Conservation (phyloP, 1,140 invertebrate species). For the Drosophila kurseongensis region DNA sequence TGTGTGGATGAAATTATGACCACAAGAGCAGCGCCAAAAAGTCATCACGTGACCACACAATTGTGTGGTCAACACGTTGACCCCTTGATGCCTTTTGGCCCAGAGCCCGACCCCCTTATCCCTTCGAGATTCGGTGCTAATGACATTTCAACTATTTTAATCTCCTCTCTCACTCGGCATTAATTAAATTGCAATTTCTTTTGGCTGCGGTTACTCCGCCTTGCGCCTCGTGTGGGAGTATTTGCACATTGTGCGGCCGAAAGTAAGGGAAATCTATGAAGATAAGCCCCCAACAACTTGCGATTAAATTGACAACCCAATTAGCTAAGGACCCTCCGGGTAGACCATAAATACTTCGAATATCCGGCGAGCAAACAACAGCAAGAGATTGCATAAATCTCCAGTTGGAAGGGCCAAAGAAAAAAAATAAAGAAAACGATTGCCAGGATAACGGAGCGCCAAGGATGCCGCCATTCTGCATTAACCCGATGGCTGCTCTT, state of each 20-base stretch:
- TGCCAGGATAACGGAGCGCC: slow-evolving; percentile 52
- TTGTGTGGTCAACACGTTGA: slow-evolving; percentile 56
- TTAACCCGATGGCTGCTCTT: slow-evolving; percentile 60
- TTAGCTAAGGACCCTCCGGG: slow-evolving; percentile 47
- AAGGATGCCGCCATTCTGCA: slow-evolving; percentile 52
- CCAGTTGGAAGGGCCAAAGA: slow-evolving; percentile 25
- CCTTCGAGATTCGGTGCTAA: slow-evolving; percentile 46
- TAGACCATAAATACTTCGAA: slow-evolving; percentile 56
- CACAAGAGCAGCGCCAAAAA: slow-evolving; percentile 57
- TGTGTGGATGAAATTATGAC: slow-evolving; percentile 50
- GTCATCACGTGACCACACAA: slow-evolving; percentile 75
- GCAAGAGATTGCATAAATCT: slow-evolving; percentile 69
- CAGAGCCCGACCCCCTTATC: not conserved
- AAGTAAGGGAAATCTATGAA: not conserved
- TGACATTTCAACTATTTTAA: slow-evolving; percentile 67
- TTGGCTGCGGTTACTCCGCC: slow-evolving; percentile 17
- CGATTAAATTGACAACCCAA: slow-evolving; percentile 54
- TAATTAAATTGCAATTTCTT: slow-evolving; percentile 43
- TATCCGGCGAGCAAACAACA: slow-evolving; percentile 40
- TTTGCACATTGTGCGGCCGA: slow-evolving; percentile 4
- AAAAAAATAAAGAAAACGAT: slow-evolving; percentile 18
- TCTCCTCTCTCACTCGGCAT: slow-evolving; percentile 31
- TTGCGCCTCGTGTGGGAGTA: slow-evolving; percentile 10
- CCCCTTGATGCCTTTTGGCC: slow-evolving; percentile 32
- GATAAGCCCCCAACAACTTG: slow-evolving; percentile 28